Evolutionary conservation across 2,888 invertebrate genomes (phyloP), one percentile per base, ranked within the genome.

Genomic region (Nephrotoma appendiculata): DNA sequence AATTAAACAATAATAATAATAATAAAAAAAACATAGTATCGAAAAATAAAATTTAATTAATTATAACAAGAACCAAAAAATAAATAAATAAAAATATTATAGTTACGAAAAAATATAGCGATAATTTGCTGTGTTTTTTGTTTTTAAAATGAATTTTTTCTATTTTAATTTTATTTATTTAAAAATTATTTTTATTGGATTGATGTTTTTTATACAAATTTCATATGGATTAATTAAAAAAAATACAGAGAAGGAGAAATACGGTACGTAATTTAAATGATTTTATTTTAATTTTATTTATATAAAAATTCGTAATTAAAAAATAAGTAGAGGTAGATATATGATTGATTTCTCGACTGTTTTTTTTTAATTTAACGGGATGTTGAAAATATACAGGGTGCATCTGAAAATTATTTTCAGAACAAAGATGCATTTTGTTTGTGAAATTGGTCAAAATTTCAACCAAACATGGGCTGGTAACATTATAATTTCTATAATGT

Each of bases 101-200:
- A 44, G 44, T 44, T 44, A 44, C 31, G 11, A 44, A 44, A n/a
- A 52, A 6, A 52, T 52, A 52, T 44, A 31, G 9, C 71, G 31
- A 71, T 9, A 71, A 57, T 57, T 15, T 15, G 52, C 52, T 71
- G 31, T 31, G 31, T 31, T 31, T 31, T 31, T 19, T 71, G 19
- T 71, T 7, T 31, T 71, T 4, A 71, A 71, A 71, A 71, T 71
- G 71, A 31, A 31, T 71, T 71, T 71, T 31, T 71, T 11, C 31
- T 42, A 42, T 7, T 84, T 41, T 84, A 84, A 84, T 84, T 84
- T 84, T 84, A 42, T 43, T 43, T 84, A 84, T 84, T 84, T 84
- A 84, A 84, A 84, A 84, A 84, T 84, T 15, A 84, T 84, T 84
- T 84, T 84, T 84, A 84, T 84, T 84, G 84, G 42, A 84, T 42